These are phyloP conservation scores for Acleris literana DNA, from an alignment of 2,888 invertebrate species.

Conservation along the genomic window DNA sequence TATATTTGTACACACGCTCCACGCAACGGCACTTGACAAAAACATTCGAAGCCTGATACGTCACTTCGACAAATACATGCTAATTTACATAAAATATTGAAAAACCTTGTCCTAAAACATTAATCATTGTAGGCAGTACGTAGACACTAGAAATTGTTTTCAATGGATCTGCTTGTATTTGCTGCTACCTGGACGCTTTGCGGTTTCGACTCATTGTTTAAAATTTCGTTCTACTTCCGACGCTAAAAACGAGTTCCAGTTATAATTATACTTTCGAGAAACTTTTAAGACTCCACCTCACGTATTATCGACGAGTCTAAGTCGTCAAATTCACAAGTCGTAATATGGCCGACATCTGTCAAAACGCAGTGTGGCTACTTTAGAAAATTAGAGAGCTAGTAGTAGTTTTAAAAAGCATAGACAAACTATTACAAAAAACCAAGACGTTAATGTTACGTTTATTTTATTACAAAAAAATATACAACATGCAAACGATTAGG, in stretches of 20 bases:
- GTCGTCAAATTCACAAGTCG: conserved; percentile 53
- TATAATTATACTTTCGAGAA: conserved; percentile 36
- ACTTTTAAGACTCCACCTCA: conserved; percentile 38
- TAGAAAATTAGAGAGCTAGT: conserved; percentile 37
- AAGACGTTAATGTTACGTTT: too few relatives aligned
- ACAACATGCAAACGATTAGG: too few relatives aligned
- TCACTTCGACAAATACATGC: conserved; percentile 57
- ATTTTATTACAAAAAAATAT: too few relatives aligned
- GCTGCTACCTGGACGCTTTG: conserved; percentile 21
- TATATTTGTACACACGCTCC: conserved; percentile 44
- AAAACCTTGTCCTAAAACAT: conserved; percentile 77
- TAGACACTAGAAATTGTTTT: conserved; percentile 73
- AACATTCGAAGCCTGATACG: conserved; percentile 39
- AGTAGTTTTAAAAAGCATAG: conserved; percentile 17
- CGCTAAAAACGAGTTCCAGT: conserved; percentile 33
- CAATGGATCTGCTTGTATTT: conserved; percentile 59
- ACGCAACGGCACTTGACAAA: conserved; percentile 36
- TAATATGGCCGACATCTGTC: conserved; percentile 74
- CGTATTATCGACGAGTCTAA: conserved; percentile 42
- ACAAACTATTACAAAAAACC: too few relatives aligned
- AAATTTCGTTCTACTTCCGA: conserved; percentile 13
- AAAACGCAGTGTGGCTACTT: conserved; percentile 43
- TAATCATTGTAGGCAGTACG: conserved; percentile 76
- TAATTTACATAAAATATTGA: conserved; percentile 74
- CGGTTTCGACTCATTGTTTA: conserved; percentile 16